These are phyloP conservation scores for Parasteatoda lunata DNA, from an alignment of 2,888 invertebrate species.

Conservation along the genomic window DNA sequence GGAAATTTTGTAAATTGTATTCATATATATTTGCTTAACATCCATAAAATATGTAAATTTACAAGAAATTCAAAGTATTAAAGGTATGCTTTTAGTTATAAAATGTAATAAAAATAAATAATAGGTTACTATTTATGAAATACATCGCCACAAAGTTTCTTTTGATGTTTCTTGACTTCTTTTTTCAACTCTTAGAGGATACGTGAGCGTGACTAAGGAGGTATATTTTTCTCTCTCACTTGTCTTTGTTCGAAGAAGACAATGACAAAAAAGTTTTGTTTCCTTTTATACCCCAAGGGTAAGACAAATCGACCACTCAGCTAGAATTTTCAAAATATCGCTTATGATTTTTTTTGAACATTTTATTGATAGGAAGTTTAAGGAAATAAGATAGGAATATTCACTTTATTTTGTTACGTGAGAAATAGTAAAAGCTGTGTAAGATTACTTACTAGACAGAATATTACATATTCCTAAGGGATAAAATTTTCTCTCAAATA, in stretches of 20 bases:
- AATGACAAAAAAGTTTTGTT: constrained; percentile 27
- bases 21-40: no score
- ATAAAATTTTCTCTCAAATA: background rate
- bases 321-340: constrained; percentile 50
- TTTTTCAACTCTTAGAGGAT: no score
- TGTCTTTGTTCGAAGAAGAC: constrained; percentile 20
- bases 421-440: background rate
- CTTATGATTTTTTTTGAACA: constrained; percentile 25
- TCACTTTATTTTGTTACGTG: constrained; percentile 8
- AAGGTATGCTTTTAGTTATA: no score
- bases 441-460: constrained; percentile 8
- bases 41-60: no score
- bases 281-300: constrained; percentile 35
- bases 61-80: no score
- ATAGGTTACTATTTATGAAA: no score
- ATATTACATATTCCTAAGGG: background rate
- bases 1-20: no score
- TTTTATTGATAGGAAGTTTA: background rate
- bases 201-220: no score
- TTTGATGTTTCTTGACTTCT: no score
- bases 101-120: no score
- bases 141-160: no score
- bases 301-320: constrained; percentile 49
- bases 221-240: background rate
- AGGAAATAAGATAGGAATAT: constrained; percentile 34